Base-by-base conservation (phyloP, 2,888 invertebrate genomes). In the Meandrusa payeni region DNA sequence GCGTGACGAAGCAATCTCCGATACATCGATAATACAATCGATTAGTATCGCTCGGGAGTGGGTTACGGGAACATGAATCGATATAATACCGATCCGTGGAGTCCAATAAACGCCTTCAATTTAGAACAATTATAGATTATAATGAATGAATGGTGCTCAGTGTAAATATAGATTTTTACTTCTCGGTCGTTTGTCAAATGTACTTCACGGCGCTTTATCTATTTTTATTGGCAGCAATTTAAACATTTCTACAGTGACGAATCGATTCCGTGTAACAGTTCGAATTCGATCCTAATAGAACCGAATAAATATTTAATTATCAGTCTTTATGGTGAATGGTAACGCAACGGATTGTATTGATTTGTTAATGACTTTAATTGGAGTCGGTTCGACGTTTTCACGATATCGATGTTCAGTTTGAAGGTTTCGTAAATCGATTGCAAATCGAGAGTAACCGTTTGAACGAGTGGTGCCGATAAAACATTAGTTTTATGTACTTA, bases 261-360 rank as follows among this genome's bases (percentile, higher is more conserved):
- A 86, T 85, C 74, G 78, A 85, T 85, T 79, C 57, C 41, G 53
- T 61, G 63, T 77, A 76, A 75, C 73, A 74, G 69, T 70, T 68
- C 64, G 63, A 66, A 64, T 66, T 69, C 70, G 70, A 71, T 76
- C 61, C 71, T 73, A 80, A 81, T 82, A 59, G 76, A 73, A 74
- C 77, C 77, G 81, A 81, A 74, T 82, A 81, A 82, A 85, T 82
- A 83, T 85, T 86, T 83, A 83, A 83, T 83, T 75, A 77, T 72
- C 61, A 64, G 61, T 65, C 67, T 83, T 79, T 82, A 77, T 78
- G 69, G 73, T 60, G 73, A 80, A 81, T 83, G 76, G 81, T 80
- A 81, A 77, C 78, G 77, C 75, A 70, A 75, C 73, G 64, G 70
- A 69, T 69, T 61, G 59, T 61, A 67, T 70, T 60, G 70, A 66